phyloP scores from a whole-genome alignment of 2,113 vertebrate genomes.

The Phaethon lepturus region DNA sequence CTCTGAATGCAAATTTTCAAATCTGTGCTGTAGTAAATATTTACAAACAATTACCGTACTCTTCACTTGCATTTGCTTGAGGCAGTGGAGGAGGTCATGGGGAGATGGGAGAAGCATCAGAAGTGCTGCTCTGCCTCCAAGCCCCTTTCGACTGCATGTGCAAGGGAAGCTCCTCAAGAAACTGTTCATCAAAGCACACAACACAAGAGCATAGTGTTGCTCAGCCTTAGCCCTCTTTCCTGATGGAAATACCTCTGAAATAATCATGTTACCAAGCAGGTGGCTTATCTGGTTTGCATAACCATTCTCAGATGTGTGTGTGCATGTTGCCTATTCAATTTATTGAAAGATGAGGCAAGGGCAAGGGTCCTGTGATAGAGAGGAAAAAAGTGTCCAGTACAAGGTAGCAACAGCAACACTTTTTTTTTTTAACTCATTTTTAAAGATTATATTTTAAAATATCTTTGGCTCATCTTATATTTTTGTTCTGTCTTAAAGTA shows the following conservation, averaged over 20 bases:
- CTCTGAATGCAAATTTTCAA: background rate
- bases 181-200: background rate
- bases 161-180: background rate
- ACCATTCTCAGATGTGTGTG: background rate
- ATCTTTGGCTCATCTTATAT: background rate
- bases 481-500: background rate
- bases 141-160: rapidly evolving
- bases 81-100: background rate
- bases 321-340: background rate
- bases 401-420: background rate
- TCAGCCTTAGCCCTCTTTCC: background rate
- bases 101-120: background rate
- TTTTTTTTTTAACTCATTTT: background rate
- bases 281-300: background rate
- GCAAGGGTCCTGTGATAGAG: background rate
- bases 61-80: background rate
- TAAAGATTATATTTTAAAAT: background rate
- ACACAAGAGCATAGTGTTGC: rapidly evolving
- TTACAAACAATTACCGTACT: background rate
- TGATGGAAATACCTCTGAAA: background rate
- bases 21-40: background rate
- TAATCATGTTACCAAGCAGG: background rate
- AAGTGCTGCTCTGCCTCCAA: background rate
- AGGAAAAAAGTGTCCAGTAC: background rate
- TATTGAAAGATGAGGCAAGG: background rate